Base-by-base conservation (phyloP, 2,888 invertebrate species). In the Orthonevra nobilis region DNA sequence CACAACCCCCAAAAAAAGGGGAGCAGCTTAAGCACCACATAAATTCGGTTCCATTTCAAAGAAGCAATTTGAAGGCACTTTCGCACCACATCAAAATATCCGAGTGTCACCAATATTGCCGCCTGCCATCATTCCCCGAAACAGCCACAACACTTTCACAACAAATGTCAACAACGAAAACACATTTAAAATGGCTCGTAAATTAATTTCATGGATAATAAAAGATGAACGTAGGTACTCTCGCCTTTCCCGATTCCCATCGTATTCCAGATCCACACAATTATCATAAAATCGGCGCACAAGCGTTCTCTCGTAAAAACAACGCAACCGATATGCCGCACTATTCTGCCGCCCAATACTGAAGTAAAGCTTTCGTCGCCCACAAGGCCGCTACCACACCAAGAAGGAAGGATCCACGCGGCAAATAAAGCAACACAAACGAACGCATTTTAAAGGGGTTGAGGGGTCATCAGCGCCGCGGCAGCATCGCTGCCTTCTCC, bases 131-230 rank as follows among this genome's bases (percentile, higher is more conserved):
- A 10, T 9, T 23, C 34, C 5, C 30, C 32, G 23, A 12, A n/a
- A n/a, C 23, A 23, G 10, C 44, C n/a, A 42, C 32, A 52, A 77
- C 72, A 70, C 75, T 69, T 74, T 69, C 48, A 56, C 54, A 61
- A 69, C 50, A 60, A 38, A 77, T 77, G 58, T 77, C 77, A 77
- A 72, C 64, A 77, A 58, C 58, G 50, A 63, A 64, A 77, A 77
- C 66, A 77, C 64, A 73, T 66, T 66, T 66, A 79, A 79, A 66
- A 73, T 66, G 17, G 84, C 84, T 85, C 87, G 84, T 87, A 87
- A 87, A 87, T 87, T 87, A 86, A 86, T 86, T 87, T 87, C 86
- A 87, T 87, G 86, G 85, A 83, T 83, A 86, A 86, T 86, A 85
- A 86, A 87, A 85, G 83, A 73, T 50, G 63, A 63, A 56, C 56